A percentile compares a stretch with the other conserved stretches of the same genome.
phyloP scores from a whole-genome alignment of 2,797 vertebrate species.

The Gallinago solitaria region DNA sequence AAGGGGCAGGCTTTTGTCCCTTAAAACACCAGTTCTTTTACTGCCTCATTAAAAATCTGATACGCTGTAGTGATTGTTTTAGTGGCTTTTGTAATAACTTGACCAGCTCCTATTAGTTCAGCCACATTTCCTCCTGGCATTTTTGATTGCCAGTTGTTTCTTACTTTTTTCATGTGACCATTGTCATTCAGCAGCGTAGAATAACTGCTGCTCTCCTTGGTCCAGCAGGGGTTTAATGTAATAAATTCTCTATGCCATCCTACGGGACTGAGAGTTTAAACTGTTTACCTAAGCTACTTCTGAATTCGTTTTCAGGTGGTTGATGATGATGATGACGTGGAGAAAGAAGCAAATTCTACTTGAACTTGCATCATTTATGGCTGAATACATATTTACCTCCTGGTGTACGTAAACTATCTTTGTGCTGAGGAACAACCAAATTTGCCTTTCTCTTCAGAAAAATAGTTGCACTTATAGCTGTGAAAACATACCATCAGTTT shows the following conservation, averaged over 20 bases:
- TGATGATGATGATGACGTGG: slow-evolving; percentile 71
- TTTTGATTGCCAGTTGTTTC: not conserved
- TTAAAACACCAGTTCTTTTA: not conserved
- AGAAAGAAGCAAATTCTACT: slow-evolving; percentile 75
- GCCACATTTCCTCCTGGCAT: not conserved
- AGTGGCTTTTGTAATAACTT: not conserved
- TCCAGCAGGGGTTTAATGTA: not conserved
- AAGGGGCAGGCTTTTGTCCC: not conserved
- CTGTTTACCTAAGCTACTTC: not conserved
- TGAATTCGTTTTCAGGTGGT: slow-evolving; percentile 73
- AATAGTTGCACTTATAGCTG: not conserved
- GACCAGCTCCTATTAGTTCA: not conserved
- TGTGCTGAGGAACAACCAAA: slow-evolving; percentile 42
- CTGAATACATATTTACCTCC: not conserved
- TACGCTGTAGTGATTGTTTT: not conserved
- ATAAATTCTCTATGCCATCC: not conserved
- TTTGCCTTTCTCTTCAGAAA: slow-evolving; percentile 2
- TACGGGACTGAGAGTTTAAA: not conserved
- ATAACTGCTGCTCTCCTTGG: not conserved
- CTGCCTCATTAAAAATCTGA: not conserved
- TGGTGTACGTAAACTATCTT: not conserved
- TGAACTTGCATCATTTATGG: slow-evolving; percentile 46
- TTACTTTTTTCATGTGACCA: not conserved
- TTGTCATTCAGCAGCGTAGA: not conserved
- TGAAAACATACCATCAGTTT: not conserved